Conservation (phyloP, 2,797 vertebrate genomes). For the Craterocephalus amniculus region DNA sequence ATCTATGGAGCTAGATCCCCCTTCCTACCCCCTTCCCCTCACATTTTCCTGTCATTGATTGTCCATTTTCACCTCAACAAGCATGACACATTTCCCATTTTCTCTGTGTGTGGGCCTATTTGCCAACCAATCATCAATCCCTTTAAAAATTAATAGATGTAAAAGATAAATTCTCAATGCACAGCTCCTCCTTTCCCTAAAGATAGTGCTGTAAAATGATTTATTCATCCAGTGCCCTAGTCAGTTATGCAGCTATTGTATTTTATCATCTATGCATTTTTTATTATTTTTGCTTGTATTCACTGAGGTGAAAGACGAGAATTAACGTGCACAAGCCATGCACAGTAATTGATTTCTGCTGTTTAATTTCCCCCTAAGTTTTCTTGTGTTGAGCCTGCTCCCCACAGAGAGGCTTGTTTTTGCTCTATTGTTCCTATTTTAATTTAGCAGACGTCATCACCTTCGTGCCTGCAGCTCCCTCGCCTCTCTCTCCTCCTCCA, state of each 20-base stretch:
- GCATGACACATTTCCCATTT: conserved; percentile 12
- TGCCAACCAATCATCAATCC: conserved; percentile 12
- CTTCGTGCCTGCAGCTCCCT: conserved; percentile 74
- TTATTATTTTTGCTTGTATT: conserved; percentile 21
- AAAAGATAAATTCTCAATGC: conserved; percentile 19
- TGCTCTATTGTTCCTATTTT: conserved; percentile 81
- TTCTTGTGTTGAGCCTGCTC: conserved; percentile 41
- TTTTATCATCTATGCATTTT: conserved; percentile 12
- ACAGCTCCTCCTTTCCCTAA: conserved; percentile 14
- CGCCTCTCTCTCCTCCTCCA: conserved; percentile 11
- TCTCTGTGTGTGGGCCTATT: conserved; percentile 13
- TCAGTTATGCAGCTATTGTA: conserved; percentile 8
- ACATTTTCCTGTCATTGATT: conserved; percentile 19
- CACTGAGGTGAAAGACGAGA: conserved; percentile 23
- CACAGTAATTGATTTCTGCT: conserved; percentile 47
- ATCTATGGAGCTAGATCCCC: neutral
- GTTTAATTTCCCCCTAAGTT: conserved; percentile 61
- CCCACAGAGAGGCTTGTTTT: conserved; percentile 45
- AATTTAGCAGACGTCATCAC: conserved; percentile 88
- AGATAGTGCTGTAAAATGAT: conserved; percentile 7
- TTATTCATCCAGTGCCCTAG: conserved; percentile 8
- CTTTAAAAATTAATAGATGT: conserved; percentile 22
- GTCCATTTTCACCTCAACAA: conserved; percentile 18
- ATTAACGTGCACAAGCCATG: conserved; percentile 25
- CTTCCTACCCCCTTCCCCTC: neutral